phyloP scores from a whole-genome alignment of 1,140 invertebrate species.

The Bemisia tabaci region DNA sequence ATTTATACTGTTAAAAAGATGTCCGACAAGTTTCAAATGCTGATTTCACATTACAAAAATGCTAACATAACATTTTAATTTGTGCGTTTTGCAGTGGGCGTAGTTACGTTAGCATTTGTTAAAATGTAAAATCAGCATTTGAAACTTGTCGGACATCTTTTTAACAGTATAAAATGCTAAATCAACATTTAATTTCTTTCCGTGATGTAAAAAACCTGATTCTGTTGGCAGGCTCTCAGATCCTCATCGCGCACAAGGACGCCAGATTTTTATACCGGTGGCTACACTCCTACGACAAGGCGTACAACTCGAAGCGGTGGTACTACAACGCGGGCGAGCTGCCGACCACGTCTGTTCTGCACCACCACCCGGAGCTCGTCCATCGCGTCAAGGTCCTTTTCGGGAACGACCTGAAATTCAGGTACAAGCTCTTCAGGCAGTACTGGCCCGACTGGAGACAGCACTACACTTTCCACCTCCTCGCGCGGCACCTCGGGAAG shows the following conservation, averaged over 20 bases:
- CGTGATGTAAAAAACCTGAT: too few species aligned
- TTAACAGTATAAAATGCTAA: too few species aligned
- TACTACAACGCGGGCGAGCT: slow-evolving; percentile 28
- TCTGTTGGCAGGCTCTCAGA: slow-evolving; percentile 13
- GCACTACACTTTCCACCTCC: slow-evolving; percentile 19
- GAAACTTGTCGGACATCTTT: too few species aligned
- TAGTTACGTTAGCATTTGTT: too few species aligned
- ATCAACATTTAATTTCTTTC: too few species aligned
- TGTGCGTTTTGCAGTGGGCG: too few species aligned
- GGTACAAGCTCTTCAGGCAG: slow-evolving; percentile 4
- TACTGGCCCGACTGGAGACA: slow-evolving; percentile 13
- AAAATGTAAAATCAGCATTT: too few species aligned
- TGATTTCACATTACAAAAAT: too few species aligned
- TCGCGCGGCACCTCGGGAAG: slow-evolving; percentile 11
- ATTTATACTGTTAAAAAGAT: too few species aligned
- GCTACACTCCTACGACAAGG: slow-evolving; percentile 25
- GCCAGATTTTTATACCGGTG: slow-evolving; percentile 26
- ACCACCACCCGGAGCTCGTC: slow-evolving; percentile 19
- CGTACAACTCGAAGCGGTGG: slow-evolving; percentile 23
- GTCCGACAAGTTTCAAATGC: too few species aligned
- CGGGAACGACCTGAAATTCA: slow-evolving; percentile 15
- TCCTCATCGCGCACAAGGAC: slow-evolving; percentile 26
- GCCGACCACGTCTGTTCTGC: slow-evolving; percentile 24
- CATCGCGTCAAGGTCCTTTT: slow-evolving; percentile 22
- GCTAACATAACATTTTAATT: too few species aligned